Conservation (phyloP, 2,888 invertebrate genomes). For the Amblyteles armatorius region DNA sequence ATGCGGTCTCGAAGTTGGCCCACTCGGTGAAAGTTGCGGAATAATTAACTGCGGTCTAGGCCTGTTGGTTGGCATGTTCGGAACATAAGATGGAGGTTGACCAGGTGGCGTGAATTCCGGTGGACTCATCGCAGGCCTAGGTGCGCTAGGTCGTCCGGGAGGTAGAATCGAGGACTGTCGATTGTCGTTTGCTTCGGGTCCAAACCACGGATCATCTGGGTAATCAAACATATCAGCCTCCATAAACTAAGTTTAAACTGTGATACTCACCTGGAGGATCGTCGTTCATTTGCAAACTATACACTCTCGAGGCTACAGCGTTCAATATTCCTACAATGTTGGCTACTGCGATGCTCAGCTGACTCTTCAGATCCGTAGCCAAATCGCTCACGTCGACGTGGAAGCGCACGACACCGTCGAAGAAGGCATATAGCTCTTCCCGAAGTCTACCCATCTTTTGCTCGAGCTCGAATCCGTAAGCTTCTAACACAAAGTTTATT, state of each 20-base stretch:
- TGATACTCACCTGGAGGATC: background rate
- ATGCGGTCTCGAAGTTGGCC: background rate
- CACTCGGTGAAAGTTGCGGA: too few species aligned
- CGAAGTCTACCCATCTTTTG: too few species aligned
- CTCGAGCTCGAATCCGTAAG: background rate
- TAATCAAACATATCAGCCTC: background rate
- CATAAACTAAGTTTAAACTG: background rate
- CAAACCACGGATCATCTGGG: background rate
- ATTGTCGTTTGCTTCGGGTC: background rate
- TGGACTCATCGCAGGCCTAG: background rate
- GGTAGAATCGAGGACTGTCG: background rate
- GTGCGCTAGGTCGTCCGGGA: background rate
- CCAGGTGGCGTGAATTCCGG: conserved; percentile 36
- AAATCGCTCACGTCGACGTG: conserved; percentile 5
- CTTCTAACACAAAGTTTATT: background rate
- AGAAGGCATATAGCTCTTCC: background rate
- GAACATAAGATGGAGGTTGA: conserved; percentile 19
- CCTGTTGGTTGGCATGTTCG: background rate
- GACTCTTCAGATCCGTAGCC: background rate
- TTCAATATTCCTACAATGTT: background rate
- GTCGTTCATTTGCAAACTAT: background rate
- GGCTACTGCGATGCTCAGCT: background rate
- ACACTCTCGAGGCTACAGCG: background rate
- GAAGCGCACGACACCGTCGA: conserved; percentile 8
- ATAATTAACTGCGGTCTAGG: conserved; percentile 20